A percentile compares a stretch with the other conserved stretches of the same genome.
phyloP scores from a whole-genome alignment of 2,113 vertebrate species.

The Zosterops hypoxanthus region DNA sequence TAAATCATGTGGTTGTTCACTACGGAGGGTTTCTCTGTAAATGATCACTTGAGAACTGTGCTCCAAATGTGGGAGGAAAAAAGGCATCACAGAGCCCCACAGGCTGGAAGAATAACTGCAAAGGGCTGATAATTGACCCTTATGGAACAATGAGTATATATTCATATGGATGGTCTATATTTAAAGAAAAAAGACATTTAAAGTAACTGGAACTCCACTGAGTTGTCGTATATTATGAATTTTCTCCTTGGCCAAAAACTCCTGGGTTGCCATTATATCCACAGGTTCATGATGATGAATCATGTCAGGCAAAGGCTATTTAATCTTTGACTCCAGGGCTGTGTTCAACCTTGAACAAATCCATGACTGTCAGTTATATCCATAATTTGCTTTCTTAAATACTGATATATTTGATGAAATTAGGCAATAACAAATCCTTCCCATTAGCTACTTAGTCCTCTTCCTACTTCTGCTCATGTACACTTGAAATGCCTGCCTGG shows the following conservation, averaged over 20 bases:
- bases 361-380: not conserved
- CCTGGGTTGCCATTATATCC: not conserved
- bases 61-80: not conserved
- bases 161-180: not conserved
- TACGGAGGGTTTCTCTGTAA: not conserved
- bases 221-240: not conserved
- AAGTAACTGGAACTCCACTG: not conserved
- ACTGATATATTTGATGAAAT: slow-evolving; percentile 1
- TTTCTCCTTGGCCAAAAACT: not conserved
- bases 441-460: not conserved
- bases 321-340: not conserved
- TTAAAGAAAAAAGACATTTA: slow-evolving; percentile 12
- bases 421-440: not conserved
- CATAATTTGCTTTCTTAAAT: slow-evolving; percentile 18
- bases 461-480: not conserved
- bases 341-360: slow-evolving; percentile 20
- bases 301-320: not conserved
- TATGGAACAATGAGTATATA: not conserved
- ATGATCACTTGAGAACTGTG: not conserved
- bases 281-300: slow-evolving; percentile 18
- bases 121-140: slow-evolving; percentile 14
- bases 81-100: not conserved
- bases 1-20: rapidly evolving
- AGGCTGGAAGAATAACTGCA: not conserved
- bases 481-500: not conserved